Base-by-base conservation (phyloP, 2,113 vertebrate genomes). In the Xenopus tropicalis region DNA sequence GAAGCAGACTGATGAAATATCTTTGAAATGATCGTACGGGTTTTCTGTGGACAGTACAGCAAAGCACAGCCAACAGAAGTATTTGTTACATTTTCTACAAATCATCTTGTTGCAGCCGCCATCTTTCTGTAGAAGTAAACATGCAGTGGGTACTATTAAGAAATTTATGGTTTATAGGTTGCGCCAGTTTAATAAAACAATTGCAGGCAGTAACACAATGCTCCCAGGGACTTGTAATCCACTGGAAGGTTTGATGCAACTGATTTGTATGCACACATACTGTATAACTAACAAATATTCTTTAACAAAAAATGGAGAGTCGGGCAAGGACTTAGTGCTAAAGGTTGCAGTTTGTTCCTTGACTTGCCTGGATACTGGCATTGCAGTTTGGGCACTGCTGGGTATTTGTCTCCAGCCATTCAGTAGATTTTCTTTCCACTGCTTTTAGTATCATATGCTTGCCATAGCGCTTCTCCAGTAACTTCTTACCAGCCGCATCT, bases 41-140 rank as follows among this genome's bases (percentile, higher is more conserved):
- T 94, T 93, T 75, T 81, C 82, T 81, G 82, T 86, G 11, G 92
- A 90, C 69, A 98, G 89, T 37, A 72, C 78, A 22, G 87, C 81
- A 86, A 94, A 84, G 69, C 96, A 99, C 61, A 97, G 77, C 96
- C 97, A 99, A 79, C 97, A 99, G 89, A 99, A 99, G 52, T 94
- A 91, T 25, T 88, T 90, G 82, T 82, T 92, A 82, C 96, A 99
- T 16, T 91, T 90, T 0, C 91, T 92, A 46, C 97, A 98, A 0
- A 91, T 96, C 96, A 98, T 99, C 80, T 98, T 99, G 89, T 99
- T 99, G 80, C 97, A 99, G 17, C 97, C 96, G 1, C 96, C 91
- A 1, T 90, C 85, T 72, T 99, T 99, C 97, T 99, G 71, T 17
- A 78, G 37, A 72, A 17, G 61, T 0, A 79, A 67, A 72, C 58